Base-by-base conservation (phyloP, 1,140 invertebrate species). In the Apis dorsata region DNA sequence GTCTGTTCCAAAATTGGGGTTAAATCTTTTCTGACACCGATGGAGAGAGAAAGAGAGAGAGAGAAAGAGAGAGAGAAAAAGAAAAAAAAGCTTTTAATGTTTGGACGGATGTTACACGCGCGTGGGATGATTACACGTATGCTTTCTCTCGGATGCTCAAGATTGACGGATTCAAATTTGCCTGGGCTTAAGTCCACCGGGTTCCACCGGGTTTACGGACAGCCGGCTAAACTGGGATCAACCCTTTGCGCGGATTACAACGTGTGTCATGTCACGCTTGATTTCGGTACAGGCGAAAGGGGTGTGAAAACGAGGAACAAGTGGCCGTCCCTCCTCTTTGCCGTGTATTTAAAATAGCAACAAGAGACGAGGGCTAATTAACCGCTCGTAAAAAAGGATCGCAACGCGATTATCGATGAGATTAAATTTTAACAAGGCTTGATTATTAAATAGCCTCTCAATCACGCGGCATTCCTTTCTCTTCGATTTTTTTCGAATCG, bases 241-340 rank as follows among this genome's bases (percentile, higher is more conserved):
- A 93, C 91, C 92, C 92, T 93, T 93, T 91, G 83, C 88, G 75
- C 85, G 92, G 92, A 93, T 93, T 93, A 93, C 84, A 83, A 75
- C 74, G 85, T 85, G 81, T 91, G 92, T 93, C 92, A 92, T 89
- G 91, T 92, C 90, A 91, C 90, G 91, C 89, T 88, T 92, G 91
- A 92, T 91, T 92, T 91, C 86, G 88, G 73, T 71, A 55, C 60
- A 57, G 51, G 49, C 49, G 74, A 49, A 73, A 73, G 81, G 84
- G 81, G 28, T 74, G 77, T 63, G 87, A 88, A 88, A 88, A 88
- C 83, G 69, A 80, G 80, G 79, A 88, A 84, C 79, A 85, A 88
- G 81, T 86, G 84, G 81, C 76, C 72, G 49, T 55, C 51, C n/a
- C 53, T 59, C 49, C 63, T 55, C 49, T n/a, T 44, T 12, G n/a